Evolutionary conservation across 2,797 vertebrate species (phyloP).

Genomic region (Aphelocoma californica): DNA sequence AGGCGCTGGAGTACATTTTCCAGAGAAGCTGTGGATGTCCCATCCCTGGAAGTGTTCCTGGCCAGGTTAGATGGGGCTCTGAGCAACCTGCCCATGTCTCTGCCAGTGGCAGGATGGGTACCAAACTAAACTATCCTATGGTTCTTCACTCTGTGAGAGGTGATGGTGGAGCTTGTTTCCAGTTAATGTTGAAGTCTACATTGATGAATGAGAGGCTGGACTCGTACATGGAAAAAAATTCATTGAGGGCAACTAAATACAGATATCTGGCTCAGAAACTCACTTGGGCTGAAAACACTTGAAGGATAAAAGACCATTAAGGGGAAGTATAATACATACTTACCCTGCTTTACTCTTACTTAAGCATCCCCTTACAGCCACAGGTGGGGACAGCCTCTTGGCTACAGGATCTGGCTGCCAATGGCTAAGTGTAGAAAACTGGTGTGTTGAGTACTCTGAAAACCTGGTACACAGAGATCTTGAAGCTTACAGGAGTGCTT

Average conservation of each 20-base stretch:
- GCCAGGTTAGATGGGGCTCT: neutral
- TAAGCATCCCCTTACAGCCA: neutral
- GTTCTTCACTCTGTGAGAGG: neutral
- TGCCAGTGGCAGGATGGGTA: neutral
- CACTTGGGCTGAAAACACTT: neutral
- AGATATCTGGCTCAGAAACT: neutral
- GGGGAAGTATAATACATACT: neutral
- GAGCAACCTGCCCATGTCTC: neutral
- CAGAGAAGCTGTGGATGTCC: neutral
- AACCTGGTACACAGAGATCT: neutral
- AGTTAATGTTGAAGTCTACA: neutral
- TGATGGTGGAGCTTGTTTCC: neutral
- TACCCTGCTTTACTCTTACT: neutral
- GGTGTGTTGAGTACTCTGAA: neutral
- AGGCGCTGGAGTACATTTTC: neutral
- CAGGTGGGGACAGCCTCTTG: neutral
- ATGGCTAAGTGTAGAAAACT: neutral
- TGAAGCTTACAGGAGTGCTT: neutral
- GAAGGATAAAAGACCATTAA: neutral
- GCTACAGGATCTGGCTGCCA: neutral
- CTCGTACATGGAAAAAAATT: neutral
- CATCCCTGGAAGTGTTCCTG: neutral
- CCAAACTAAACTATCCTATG: neutral
- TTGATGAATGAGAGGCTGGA: neutral
- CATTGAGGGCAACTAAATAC: neutral